Conservation (phyloP, 1,140 invertebrate genomes). For the Zaprionus tsacasi region DNA sequence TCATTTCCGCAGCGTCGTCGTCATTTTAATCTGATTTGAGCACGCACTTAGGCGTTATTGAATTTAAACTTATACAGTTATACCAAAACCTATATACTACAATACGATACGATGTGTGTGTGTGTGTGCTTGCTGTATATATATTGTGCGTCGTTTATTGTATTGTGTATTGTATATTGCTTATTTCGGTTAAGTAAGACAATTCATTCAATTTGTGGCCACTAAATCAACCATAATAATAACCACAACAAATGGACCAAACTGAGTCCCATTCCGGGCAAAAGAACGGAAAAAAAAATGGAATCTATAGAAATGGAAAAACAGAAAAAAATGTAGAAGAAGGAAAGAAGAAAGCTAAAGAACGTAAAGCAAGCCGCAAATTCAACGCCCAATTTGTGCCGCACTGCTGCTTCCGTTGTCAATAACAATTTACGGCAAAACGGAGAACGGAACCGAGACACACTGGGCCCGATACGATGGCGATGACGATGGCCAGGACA, state of each 20-base stretch:
- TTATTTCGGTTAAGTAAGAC: slow-evolving; percentile 80
- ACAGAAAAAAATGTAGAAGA: slow-evolving; percentile 35
- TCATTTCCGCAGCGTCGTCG: slow-evolving; percentile 61
- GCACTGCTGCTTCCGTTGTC: slow-evolving; percentile 80
- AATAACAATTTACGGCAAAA: slow-evolving; percentile 81
- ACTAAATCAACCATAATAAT: slow-evolving; percentile 83
- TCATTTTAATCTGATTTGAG: slow-evolving; percentile 76
- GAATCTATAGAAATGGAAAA: slow-evolving; percentile 21
- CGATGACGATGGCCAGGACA: slow-evolving; percentile 52
- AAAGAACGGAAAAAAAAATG: slow-evolving; percentile 22
- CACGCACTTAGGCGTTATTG: slow-evolving; percentile 74
- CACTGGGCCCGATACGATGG: neutral
- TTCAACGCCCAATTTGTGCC: slow-evolving; percentile 82
- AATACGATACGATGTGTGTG: neutral
- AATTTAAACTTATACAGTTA: slow-evolving; percentile 67
- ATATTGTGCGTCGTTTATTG: slow-evolving; percentile 25
- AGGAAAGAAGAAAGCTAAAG: slow-evolving; percentile 1
- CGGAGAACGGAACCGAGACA: slow-evolving; percentile 36
- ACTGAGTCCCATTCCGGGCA: slow-evolving; percentile 3
- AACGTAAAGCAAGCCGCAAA: slow-evolving; percentile 73
- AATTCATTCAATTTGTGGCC: slow-evolving; percentile 82
- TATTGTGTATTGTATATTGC: slow-evolving; percentile 57
- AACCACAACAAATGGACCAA: slow-evolving; percentile 76
- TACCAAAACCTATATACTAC: slow-evolving; percentile 1
- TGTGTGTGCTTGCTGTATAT: slow-evolving; percentile 22